These are phyloP conservation scores for Atherinomorus stipes DNA, from an alignment of 2,113 vertebrate genomes.

Conservation along the genomic window DNA sequence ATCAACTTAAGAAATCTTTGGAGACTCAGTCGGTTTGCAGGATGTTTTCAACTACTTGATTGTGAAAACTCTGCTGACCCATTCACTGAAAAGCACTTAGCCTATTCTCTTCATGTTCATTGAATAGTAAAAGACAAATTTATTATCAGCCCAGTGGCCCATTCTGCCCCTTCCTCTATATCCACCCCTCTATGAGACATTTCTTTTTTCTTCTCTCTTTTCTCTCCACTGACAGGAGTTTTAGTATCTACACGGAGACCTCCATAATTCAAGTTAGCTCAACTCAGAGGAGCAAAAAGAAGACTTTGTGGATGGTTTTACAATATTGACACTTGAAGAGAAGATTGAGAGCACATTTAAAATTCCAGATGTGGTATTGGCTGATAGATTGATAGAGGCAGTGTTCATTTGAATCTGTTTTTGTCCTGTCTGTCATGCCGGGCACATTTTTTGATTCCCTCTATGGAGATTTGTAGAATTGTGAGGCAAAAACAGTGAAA, in stretches of 20 bases:
- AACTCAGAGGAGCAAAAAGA: background rate
- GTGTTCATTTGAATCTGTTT: too few species aligned
- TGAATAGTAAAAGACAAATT: conserved; percentile 63
- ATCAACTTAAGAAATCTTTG: conserved; percentile 24
- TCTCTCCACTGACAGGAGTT: conserved; percentile 29
- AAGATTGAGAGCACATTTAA: background rate
- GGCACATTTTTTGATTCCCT: too few species aligned
- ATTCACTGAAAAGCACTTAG: conserved; percentile 34
- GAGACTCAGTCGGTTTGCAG: background rate
- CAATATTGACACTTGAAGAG: background rate
- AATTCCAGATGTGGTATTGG: background rate
- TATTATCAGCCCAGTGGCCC: conserved; percentile 40
- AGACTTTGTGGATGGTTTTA: background rate
- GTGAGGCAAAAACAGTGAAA: too few species aligned
- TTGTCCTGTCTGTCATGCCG: too few species aligned
- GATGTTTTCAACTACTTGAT: background rate
- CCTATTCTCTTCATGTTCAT: conserved; percentile 28
- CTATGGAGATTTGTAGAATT: too few species aligned
- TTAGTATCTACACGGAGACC: conserved; percentile 36
- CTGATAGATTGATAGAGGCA: too few species aligned
- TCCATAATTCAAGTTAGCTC: conserved; percentile 44
- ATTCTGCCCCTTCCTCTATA: conserved; percentile 15
- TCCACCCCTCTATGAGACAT: conserved; percentile 13
- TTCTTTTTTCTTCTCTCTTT: conserved; percentile 23
- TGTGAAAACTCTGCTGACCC: conserved; percentile 8